Evolutionary conservation across 1,140 invertebrate species (phyloP), one percentile per base, ranked within the genome.

Genomic region (Anastrepha ludens): DNA sequence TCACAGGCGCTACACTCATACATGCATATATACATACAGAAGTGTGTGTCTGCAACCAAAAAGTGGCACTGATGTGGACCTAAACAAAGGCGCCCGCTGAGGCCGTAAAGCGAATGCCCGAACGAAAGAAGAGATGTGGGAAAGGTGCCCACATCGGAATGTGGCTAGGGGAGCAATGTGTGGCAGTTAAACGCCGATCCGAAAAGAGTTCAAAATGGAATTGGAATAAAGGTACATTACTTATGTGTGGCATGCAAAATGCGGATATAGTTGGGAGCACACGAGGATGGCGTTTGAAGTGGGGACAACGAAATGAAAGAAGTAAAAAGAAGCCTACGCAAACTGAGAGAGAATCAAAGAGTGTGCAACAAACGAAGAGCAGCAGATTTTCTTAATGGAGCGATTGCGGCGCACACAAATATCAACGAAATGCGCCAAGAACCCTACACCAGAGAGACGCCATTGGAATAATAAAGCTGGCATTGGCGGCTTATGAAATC

Each of bases 381-480:
- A 74, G 11, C 20, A 60, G 62, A 62, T 86, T 86, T 62, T 41
- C 58, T 86, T 86, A 86, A 86, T 86, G 85, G 85, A 86, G 58
- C 50, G 39, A 15, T 62, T 62, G 60, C 5, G 4, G 60, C 41
- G 11, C 70, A 74, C 44, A 74, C 44, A 74, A 11, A 55, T 11
- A 4, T 41, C 20, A 55, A 60, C 39, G 29, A 9, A 20, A 86
- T 62, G 58, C 85, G 85, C 29, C 59, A 86, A 55, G 59, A 60
- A 29, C 59, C 41, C 29, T 11, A 60, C 85, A 60, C 59, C 59
- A 11, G 5, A 47, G n/a, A 47, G n/a, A 59, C 59, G 55, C 59
- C 58, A 86, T 39, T 41, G 85, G 85, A 86, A 86, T 86, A 86
- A 60, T 59, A 62, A 62, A 62, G 9, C 44, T 81, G 11, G 41